phyloP scores from a whole-genome alignment of 2,888 invertebrate species.

The Smittia aterrima region DNA sequence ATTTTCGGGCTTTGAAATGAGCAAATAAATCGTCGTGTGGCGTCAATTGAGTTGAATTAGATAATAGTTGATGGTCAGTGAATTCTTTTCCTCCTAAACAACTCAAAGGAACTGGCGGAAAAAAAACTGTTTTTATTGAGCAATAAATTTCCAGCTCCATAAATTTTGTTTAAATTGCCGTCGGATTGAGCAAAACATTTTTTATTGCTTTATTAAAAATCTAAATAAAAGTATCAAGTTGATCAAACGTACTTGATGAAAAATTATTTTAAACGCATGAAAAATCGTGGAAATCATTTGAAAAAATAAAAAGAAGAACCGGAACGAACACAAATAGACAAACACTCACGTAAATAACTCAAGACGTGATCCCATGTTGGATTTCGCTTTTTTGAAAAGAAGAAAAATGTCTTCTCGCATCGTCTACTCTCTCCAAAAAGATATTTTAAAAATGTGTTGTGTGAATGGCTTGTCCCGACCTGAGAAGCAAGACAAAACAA shows the following conservation, averaged over 20 bases:
- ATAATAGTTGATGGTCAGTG: not conserved
- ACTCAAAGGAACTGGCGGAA: not conserved
- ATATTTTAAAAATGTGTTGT: not conserved
- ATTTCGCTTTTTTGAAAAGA: not conserved
- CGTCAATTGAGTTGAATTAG: not conserved
- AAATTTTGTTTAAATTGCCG: slow-evolving; percentile 36
- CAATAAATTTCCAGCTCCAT: not conserved
- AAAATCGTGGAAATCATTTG: too few species aligned
- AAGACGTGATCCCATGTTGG: not conserved
- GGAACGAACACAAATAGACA: not conserved
- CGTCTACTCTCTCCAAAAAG: not conserved
- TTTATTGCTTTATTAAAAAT: slow-evolving; percentile 32
- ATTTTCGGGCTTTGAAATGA: not conserved
- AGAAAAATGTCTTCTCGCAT: not conserved
- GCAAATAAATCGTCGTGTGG: not conserved
- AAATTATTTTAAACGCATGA: too few species aligned
- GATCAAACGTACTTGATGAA: too few species aligned
- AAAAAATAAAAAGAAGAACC: not conserved
- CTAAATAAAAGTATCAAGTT: not conserved
- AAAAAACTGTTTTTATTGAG: slow-evolving; percentile 3
- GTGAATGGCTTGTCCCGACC: not conserved
- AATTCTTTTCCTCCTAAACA: not conserved
- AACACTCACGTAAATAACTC: not conserved
- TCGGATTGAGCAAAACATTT: slow-evolving; percentile 33
- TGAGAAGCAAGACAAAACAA: not conserved